These are phyloP conservation scores for Pristis pectinata DNA, from an alignment of 2,797 vertebrate species.

Conservation along the genomic window DNA sequence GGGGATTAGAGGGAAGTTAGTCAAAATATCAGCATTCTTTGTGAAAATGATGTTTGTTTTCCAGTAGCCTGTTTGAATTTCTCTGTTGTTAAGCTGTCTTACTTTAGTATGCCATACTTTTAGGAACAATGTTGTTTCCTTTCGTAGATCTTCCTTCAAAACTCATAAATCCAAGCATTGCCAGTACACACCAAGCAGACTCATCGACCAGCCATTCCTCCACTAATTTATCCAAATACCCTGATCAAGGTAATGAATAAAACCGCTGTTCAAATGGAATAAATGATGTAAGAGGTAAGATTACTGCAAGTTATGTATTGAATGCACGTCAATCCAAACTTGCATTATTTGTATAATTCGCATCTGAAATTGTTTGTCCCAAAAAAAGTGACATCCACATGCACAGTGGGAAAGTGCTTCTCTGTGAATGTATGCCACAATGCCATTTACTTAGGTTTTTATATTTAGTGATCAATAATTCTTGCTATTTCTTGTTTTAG, in stretches of 20 bases:
- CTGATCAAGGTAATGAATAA: neutral
- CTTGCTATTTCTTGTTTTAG: neutral
- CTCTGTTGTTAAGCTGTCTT: neutral
- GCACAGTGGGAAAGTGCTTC: neutral
- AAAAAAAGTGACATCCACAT: neutral
- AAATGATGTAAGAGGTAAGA: neutral
- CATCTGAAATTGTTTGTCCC: neutral
- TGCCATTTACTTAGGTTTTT: neutral
- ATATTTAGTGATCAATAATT: neutral
- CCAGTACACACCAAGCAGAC: accelerated
- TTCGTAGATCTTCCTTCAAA: neutral
- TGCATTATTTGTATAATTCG: neutral
- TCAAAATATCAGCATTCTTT: no score
- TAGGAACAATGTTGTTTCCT: neutral
- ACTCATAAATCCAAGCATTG: no score
- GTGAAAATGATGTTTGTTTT: neutral
- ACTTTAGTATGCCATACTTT: neutral
- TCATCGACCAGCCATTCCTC: neutral
- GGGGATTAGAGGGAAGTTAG: no score
- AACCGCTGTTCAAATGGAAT: neutral
- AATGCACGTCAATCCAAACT: neutral
- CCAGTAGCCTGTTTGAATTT: neutral
- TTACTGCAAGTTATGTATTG: neutral
- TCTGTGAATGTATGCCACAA: neutral
- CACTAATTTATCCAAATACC: accelerated